Evolutionary conservation across 2,113 vertebrate genomes (phyloP).

Genomic region (Alaudala cheleensis): DNA sequence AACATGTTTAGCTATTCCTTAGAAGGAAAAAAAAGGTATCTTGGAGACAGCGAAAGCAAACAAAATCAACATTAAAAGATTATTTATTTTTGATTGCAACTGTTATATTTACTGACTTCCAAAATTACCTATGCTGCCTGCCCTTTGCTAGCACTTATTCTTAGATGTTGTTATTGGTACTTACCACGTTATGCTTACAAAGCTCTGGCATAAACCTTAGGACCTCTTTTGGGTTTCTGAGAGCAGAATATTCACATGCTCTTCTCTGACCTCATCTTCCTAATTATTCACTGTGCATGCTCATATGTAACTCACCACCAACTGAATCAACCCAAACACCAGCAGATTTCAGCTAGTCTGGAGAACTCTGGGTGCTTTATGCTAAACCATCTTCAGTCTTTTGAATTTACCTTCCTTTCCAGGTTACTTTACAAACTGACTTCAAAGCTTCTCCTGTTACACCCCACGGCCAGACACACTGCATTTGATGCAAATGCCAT

Average conservation of each 20-base stretch:
- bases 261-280: background rate
- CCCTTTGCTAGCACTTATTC: background rate
- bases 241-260: slow-evolving; percentile 10
- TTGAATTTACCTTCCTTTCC: background rate
- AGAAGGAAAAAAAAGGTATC: background rate
- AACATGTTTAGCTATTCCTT: background rate
- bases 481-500: background rate
- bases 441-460: background rate
- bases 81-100: background rate
- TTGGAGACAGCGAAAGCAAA: background rate
- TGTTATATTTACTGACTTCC: background rate
- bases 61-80: background rate
- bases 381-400: background rate
- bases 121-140: slow-evolving; percentile 11
- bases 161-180: background rate
- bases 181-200: background rate
- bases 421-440: background rate
- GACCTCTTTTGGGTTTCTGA: background rate
- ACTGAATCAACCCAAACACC: background rate
- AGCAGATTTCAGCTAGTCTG: background rate
- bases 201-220: background rate
- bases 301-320: background rate
- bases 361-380: background rate
- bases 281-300: background rate
- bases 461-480: background rate